Evolutionary conservation across 2,888 invertebrate species (phyloP).

Genomic region (Idaea dimidiata): DNA sequence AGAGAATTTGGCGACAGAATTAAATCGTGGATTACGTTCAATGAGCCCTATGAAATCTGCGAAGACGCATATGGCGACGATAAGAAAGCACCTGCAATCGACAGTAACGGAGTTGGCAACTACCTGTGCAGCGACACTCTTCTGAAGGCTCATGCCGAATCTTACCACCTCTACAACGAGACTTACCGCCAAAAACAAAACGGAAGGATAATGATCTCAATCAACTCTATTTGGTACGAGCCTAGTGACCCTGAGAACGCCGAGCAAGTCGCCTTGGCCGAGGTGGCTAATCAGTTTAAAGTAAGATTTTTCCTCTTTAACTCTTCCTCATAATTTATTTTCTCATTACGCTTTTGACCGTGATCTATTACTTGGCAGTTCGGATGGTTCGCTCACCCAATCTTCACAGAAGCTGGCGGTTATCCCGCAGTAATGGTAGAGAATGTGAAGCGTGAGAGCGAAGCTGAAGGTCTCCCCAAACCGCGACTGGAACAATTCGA

Average conservation of each 20-base stretch:
- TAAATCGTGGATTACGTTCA: constrained; percentile 86
- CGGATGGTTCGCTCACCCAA: constrained; percentile 79
- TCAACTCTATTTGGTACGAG: constrained; percentile 78
- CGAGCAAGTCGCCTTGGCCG: constrained; percentile 68
- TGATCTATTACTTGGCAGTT: constrained; percentile 49
- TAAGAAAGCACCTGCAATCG: constrained; percentile 75
- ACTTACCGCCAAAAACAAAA: constrained; percentile 79
- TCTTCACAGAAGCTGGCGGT: constrained; percentile 73
- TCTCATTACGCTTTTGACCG: background rate
- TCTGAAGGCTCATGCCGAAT: constrained; percentile 84
- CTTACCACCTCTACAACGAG: constrained; percentile 83
- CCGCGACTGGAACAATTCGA: constrained; percentile 73
- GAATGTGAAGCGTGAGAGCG: constrained; percentile 65
- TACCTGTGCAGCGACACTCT: constrained; percentile 84
- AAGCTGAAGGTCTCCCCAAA: constrained; percentile 59
- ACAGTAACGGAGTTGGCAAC: constrained; percentile 80
- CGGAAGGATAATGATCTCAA: constrained; percentile 78
- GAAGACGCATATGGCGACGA: constrained; percentile 77
- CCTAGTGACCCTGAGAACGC: constrained; percentile 64
- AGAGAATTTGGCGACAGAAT: constrained; percentile 79
- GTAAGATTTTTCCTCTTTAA: constrained; percentile 40
- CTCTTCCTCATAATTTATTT: background rate
- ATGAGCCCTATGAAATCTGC: constrained; percentile 83
- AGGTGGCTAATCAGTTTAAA: constrained; percentile 76
- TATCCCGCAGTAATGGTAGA: constrained; percentile 74